These are phyloP conservation scores for Capromys pilorides DNA, from an alignment of 2,797 vertebrate genomes.

Conservation along the genomic window DNA sequence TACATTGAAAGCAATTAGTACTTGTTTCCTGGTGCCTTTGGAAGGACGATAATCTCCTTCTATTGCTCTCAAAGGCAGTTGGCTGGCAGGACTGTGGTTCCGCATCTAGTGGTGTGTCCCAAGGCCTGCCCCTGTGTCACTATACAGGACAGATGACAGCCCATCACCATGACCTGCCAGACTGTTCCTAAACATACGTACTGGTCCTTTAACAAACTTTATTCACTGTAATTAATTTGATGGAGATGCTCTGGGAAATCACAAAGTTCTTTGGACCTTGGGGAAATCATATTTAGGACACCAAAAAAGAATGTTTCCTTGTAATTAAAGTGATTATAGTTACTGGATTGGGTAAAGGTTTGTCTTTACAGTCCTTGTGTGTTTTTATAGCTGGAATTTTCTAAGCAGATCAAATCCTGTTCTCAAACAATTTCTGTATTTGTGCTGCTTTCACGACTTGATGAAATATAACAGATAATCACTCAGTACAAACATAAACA, in stretches of 20 bases:
- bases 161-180: background rate
- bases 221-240: background rate
- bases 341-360: background rate
- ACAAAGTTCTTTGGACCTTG: background rate
- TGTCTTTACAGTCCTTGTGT: conserved; percentile 14
- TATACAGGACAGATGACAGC: background rate
- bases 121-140: background rate
- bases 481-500: background rate
- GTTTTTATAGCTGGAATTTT: conserved; percentile 15
- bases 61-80: background rate
- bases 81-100: background rate
- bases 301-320: conserved; percentile 57
- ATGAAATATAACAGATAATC: conserved; percentile 28
- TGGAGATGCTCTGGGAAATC: conserved; percentile 44
- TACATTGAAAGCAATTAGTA: conserved; percentile 23
- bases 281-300: conserved; percentile 62
- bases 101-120: background rate
- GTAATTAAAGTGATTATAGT: conserved; percentile 60
- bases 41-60: background rate
- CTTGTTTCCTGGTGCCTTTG: background rate
- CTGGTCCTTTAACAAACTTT: background rate
- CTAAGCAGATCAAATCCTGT: conserved; percentile 13
- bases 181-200: background rate
- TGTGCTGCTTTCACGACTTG: conserved; percentile 52
- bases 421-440: conserved; percentile 28